phyloP scores from a whole-genome alignment of 2,888 invertebrate genomes.

The Xylota segnis region DNA sequence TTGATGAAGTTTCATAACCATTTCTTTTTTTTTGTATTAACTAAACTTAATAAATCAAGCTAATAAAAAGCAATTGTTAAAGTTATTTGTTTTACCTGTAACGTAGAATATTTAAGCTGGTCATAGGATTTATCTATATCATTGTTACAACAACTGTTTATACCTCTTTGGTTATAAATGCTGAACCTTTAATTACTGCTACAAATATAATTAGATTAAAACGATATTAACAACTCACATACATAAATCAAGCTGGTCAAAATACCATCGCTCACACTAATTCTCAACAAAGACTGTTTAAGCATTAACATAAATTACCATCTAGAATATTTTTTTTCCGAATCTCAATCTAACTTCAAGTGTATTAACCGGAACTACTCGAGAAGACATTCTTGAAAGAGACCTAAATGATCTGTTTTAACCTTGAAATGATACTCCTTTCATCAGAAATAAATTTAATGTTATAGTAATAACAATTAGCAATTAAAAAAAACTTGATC shows the following conservation, averaged over 20 bases:
- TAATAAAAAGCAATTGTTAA: background rate
- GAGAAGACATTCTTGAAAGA: conserved; percentile 20
- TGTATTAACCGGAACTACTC: conserved; percentile 42
- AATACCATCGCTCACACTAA: conserved; percentile 1
- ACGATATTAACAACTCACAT: conserved; percentile 14
- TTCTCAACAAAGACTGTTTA: conserved; percentile 3
- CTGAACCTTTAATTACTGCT: background rate
- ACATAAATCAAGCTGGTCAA: background rate
- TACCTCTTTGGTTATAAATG: background rate
- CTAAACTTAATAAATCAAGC: background rate
- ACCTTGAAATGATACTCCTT: conserved; percentile 35
- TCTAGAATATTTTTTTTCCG: conserved; percentile 22
- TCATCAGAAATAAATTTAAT: conserved; percentile 12
- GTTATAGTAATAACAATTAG: background rate
- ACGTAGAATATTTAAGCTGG: too few species aligned
- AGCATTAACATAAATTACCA: conserved; percentile 29
- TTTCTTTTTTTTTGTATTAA: background rate
- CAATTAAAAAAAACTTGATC: conserved; percentile 23
- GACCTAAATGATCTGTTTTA: conserved; percentile 5
- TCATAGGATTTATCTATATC: too few species aligned
- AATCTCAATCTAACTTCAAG: conserved; percentile 13
- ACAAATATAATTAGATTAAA: background rate
- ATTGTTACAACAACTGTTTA: too few species aligned
- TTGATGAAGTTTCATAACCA: conserved; percentile 1
- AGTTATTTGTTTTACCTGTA: background rate